These are phyloP conservation scores for Agriopis leucophaearia DNA, from an alignment of 2,888 invertebrate genomes.

Conservation along the genomic window DNA sequence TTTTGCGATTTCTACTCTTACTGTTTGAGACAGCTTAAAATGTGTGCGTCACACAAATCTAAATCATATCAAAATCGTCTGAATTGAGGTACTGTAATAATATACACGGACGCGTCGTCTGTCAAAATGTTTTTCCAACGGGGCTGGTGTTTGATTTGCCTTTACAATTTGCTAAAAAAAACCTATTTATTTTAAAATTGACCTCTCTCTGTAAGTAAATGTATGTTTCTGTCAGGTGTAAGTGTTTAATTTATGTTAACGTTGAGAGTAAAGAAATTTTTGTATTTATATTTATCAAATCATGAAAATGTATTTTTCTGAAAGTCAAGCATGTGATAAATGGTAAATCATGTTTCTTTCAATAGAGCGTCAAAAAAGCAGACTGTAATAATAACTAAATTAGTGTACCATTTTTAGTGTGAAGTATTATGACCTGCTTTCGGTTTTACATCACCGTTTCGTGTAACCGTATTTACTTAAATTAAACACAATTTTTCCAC, in stretches of 20 bases:
- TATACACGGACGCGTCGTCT: conserved; percentile 2
- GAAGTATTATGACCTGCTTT: too few species aligned
- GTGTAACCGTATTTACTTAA: too few species aligned
- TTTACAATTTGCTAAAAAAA: conserved; percentile 30
- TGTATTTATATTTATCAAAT: background rate
- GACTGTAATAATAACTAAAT: too few species aligned
- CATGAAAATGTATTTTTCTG: too few species aligned
- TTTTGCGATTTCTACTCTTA: too few species aligned
- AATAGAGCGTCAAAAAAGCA: too few species aligned
- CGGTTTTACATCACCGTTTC: too few species aligned
- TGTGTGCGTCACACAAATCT: background rate
- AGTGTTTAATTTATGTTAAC: conserved; percentile 20
- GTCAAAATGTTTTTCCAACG: conserved; percentile 34
- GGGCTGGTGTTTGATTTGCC: conserved; percentile 27
- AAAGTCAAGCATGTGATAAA: too few species aligned
- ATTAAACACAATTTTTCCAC: too few species aligned
- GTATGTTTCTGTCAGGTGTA: conserved; percentile 19
- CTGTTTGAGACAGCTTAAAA: too few species aligned
- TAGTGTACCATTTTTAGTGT: too few species aligned
- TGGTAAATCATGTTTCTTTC: too few species aligned
- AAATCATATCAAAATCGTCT: background rate
- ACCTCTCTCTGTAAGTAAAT: conserved; percentile 18
- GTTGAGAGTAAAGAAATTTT: background rate
- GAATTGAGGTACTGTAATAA: background rate
- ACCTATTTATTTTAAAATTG: conserved; percentile 29